Evolutionary conservation across 2,797 vertebrate species (phyloP).

Genomic region (Anisognathus igniventris): DNA sequence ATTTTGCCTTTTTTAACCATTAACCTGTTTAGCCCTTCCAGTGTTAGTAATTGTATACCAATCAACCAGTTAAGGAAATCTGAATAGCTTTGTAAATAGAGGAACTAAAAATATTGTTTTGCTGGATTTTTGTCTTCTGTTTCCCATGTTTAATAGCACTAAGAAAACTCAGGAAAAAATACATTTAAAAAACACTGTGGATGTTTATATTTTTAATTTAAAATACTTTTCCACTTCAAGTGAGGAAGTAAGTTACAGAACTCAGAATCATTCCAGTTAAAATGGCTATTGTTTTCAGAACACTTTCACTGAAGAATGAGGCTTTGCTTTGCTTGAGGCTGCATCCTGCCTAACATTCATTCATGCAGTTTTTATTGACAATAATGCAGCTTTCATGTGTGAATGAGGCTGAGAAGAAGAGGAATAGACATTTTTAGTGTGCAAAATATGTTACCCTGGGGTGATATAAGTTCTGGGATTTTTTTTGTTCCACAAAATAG

Average conservation of each 20-base stretch:
- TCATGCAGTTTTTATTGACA: conserved; percentile 34
- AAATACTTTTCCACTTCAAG: neutral
- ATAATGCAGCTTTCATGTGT: conserved; percentile 14
- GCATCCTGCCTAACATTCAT: conserved; percentile 45
- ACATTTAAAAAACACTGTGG: neutral
- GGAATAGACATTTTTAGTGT: neutral
- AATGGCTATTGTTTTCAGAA: conserved; percentile 46
- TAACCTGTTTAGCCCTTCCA: neutral
- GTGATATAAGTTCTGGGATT: neutral
- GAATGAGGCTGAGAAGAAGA: conserved; percentile 5
- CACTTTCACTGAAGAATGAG: conserved; percentile 59
- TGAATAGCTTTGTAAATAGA: neutral
- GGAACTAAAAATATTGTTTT: neutral
- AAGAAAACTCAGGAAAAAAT: neutral
- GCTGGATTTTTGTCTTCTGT: neutral
- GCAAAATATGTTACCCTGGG: neutral
- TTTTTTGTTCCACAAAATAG: neutral
- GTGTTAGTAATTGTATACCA: neutral
- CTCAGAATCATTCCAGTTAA: neutral
- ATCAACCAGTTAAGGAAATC: neutral
- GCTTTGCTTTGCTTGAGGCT: conserved; percentile 44
- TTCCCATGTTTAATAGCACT: neutral
- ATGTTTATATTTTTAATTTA: conserved; percentile 8
- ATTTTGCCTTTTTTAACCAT: neutral
- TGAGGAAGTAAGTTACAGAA: conserved; percentile 28